phyloP scores from a whole-genome alignment of 2,888 invertebrate genomes.

The Polydrusus cervinus region DNA sequence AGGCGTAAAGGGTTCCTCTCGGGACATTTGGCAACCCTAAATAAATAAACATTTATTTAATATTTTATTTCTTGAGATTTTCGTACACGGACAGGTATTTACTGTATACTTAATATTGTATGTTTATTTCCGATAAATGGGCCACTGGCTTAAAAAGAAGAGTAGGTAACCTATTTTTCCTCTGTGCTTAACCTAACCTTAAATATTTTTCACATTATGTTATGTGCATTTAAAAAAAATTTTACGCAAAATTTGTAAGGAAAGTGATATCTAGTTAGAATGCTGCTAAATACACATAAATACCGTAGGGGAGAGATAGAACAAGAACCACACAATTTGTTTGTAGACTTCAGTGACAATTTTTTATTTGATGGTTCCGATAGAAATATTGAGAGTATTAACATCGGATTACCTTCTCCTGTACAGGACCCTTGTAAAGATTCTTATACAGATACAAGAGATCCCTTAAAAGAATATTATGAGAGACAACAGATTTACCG shows the following conservation, averaged over 20 bases:
- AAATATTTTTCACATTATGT: not conserved
- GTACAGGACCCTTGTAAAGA: slow-evolving; percentile 50
- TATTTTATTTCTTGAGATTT: too few relatives aligned
- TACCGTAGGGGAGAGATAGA: slow-evolving; percentile 31
- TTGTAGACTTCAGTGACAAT: slow-evolving; percentile 55
- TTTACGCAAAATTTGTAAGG: not conserved
- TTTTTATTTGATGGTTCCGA: slow-evolving; percentile 57
- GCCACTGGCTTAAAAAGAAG: too few relatives aligned
- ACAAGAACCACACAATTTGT: slow-evolving; percentile 52
- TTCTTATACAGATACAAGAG: slow-evolving; percentile 43
- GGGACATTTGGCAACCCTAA: too few relatives aligned
- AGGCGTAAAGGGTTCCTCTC: too few relatives aligned
- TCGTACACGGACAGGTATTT: not conserved
- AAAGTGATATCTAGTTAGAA: not conserved
- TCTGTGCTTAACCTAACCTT: not conserved
- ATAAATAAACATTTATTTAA: too few relatives aligned
- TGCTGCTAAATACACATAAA: slow-evolving; percentile 33
- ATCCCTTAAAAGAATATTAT: slow-evolving; percentile 40
- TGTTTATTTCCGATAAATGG: too few relatives aligned
- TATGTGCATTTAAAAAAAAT: too few relatives aligned
- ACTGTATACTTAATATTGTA: not conserved
- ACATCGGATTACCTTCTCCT: slow-evolving; percentile 57
- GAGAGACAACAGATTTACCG: slow-evolving; percentile 48
- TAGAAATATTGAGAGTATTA: slow-evolving; percentile 31
- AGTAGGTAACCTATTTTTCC: too few relatives aligned